These are phyloP conservation scores for Contarinia nasturtii DNA, from an alignment of 1,140 invertebrate genomes.

Conservation along the genomic window DNA sequence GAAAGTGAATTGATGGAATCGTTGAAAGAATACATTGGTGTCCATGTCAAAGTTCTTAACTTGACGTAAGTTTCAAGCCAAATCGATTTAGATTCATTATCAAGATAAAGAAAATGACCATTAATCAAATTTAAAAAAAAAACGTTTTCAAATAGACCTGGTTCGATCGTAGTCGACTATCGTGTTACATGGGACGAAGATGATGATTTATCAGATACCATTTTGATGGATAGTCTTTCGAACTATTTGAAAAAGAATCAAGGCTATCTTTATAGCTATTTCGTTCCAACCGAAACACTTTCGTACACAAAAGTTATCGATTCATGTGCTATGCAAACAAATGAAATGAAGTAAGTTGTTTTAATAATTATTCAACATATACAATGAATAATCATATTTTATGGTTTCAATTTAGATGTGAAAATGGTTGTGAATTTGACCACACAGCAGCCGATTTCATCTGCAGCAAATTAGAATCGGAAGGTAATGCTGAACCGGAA, in stretches of 20 bases:
- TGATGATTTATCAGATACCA: slow-evolving; percentile 26
- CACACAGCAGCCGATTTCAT: slow-evolving; percentile 34
- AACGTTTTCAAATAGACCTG: slow-evolving; percentile 26
- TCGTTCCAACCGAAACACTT: slow-evolving; percentile 28
- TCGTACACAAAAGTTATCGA: slow-evolving; percentile 34
- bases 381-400: background rate
- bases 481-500: slow-evolving; percentile 18
- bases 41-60: slow-evolving; percentile 39
- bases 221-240: slow-evolving; percentile 26
- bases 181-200: slow-evolving; percentile 37
- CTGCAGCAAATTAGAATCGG: slow-evolving; percentile 27
- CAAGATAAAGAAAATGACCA: background rate
- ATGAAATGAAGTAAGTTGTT: background rate
- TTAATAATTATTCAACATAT: background rate
- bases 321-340: slow-evolving; percentile 52
- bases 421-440: slow-evolving; percentile 55
- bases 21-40: slow-evolving; percentile 27
- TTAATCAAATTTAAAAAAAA: background rate
- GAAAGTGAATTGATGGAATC: slow-evolving; percentile 33
- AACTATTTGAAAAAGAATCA: slow-evolving; percentile 26
- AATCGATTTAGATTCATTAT: background rate
- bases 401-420: slow-evolving; percentile 33
- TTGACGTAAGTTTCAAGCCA: slow-evolving; percentile 33
- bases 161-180: slow-evolving; percentile 40
- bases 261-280: slow-evolving; percentile 32